Conservation (phyloP, 2,797 vertebrate genomes). For the Chelonia mydas region DNA sequence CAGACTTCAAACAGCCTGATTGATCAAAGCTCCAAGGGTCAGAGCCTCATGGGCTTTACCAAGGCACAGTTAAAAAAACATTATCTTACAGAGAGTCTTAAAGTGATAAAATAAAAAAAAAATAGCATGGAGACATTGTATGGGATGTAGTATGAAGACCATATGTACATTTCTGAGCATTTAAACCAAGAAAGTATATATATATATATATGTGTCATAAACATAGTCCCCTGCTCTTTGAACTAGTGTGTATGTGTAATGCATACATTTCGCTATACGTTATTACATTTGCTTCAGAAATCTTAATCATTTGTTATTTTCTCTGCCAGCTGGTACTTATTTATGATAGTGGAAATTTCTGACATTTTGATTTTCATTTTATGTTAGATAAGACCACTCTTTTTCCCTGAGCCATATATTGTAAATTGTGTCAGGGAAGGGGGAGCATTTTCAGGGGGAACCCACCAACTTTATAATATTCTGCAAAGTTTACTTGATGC, state of each 20-base stretch:
- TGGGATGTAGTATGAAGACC: neutral
- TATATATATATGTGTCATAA: fast-evolving
- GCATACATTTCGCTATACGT: neutral
- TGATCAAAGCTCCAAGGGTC: neutral
- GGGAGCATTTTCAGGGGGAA: neutral
- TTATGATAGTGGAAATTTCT: neutral
- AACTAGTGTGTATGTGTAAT: neutral
- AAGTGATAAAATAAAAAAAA: neutral
- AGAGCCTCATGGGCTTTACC: neutral
- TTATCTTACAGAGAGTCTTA: neutral
- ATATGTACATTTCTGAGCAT: neutral
- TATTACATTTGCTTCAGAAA: neutral
- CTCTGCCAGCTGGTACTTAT: neutral
- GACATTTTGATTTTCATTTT: neutral
- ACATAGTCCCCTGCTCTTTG: neutral
- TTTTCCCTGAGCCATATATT: neutral
- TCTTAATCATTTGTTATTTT: neutral
- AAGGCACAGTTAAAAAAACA: neutral
- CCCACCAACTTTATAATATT: neutral
- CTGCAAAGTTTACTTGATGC: neutral
- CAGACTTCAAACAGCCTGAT: neutral
- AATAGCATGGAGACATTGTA: neutral
- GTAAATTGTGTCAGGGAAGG: neutral
- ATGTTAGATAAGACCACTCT: neutral
- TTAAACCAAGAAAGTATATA: neutral